Base-by-base conservation (phyloP, 1,140 invertebrate genomes). In the Trachymyrmex septentrionalis region DNA sequence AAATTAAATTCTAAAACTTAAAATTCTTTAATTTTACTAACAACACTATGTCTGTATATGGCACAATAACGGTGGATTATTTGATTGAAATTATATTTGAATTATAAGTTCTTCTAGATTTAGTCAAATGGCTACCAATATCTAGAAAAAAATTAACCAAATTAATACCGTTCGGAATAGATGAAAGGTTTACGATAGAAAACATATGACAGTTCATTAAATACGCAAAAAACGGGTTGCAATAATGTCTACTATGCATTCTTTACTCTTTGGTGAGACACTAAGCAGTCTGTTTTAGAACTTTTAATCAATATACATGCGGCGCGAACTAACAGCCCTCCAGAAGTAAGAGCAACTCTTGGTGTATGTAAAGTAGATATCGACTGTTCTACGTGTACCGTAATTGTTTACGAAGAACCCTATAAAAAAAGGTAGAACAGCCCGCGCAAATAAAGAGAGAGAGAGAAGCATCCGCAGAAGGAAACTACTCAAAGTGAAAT, bases 401-500 rank as follows among this genome's bases (percentile, higher is more conserved):
- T 44, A 21, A 24, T 86, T 86, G 86, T 89, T 87, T 85, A 69
- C 87, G 50, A 69, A 82, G 78, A 63, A 75, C 19, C 19, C 30
- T 1, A 38, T 81, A 71, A 71, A 86, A 55, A 61, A 77, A 66
- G 66, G 44, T 67, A 38, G 81, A 76, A 59, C 10, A 66, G 50
- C 48, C n/a, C 19, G 24, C 16, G 16, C 50, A 21, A 55, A 57
- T 24, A 59, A 57, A 44, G 44, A 66, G 44, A 44, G 44, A 66
- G 44, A 66, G 34, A 61, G 14, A 57, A 85, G 73, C 78, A 75
- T 38, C 64, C 77, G 66, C 55, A 50, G 63, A 64, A 81, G 75
- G 87, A 87, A 87, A 86, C 61, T 78, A 61, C 81, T 89, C 86
- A 82, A 86, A 91, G 91, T 90, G 80, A 86, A 87, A 88, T 88